These are phyloP conservation scores for Anoplolepis gracilipes DNA, from an alignment of 1,140 invertebrate genomes.

Conservation along the genomic window DNA sequence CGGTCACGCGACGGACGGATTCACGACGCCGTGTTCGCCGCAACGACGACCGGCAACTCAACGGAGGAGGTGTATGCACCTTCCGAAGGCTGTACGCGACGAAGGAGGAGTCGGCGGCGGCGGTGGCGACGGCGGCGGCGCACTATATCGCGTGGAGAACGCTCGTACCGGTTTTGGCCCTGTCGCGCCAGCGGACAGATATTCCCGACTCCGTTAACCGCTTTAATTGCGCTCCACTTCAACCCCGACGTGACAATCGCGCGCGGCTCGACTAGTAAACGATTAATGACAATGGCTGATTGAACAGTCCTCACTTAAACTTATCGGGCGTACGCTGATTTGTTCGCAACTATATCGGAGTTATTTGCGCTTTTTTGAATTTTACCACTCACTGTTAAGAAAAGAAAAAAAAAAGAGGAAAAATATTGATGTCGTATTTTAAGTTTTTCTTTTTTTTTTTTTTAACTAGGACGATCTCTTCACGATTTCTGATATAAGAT, in stretches of 20 bases:
- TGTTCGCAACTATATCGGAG: not conserved
- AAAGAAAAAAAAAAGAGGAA: too few relatives aligned
- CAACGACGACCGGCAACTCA: conserved; percentile 64
- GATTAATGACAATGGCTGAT: not conserved
- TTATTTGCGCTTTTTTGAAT: too few relatives aligned
- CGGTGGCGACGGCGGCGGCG: conserved; percentile 4
- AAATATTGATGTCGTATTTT: too few relatives aligned
- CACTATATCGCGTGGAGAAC: conserved; percentile 71
- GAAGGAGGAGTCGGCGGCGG: conserved; percentile 29
- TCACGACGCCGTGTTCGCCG: conserved; percentile 1
- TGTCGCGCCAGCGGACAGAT: conserved; percentile 68
- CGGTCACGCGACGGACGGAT: conserved; percentile 48
- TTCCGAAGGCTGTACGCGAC: conserved; percentile 70
- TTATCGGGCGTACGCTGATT: not conserved
- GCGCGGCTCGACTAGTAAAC: not conserved
- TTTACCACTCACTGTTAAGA: too few relatives aligned
- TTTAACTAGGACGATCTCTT: too few relatives aligned
- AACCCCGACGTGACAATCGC: conserved; percentile 20
- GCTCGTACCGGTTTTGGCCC: conserved; percentile 77
- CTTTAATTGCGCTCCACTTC: conserved; percentile 70
- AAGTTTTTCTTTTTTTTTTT: too few relatives aligned
- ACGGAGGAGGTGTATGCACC: conserved; percentile 71
- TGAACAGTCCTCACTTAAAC: not conserved
- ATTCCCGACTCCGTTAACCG: conserved; percentile 79
- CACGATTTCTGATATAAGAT: too few relatives aligned